A percentile compares a stretch with the other conserved stretches of the same genome.
Conservation (phyloP, 2,888 invertebrate species). For the Cryptosula pallasiana region DNA sequence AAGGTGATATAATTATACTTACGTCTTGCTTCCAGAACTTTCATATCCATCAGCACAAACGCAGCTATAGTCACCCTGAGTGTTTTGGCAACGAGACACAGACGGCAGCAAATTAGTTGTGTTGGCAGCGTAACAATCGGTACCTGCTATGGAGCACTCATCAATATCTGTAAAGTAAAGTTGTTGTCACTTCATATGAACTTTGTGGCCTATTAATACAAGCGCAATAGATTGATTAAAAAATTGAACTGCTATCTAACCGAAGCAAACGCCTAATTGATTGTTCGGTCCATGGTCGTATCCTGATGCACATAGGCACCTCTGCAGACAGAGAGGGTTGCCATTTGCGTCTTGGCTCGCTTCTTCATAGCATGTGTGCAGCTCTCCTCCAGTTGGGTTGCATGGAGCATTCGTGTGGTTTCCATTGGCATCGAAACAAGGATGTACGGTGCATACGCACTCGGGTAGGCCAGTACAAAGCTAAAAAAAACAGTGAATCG, state of each 20-base stretch:
- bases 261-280: not conserved
- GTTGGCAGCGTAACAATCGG: not conserved
- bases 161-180: not conserved
- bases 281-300: not conserved
- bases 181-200: too few species aligned
- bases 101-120: not conserved
- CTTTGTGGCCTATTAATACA: too few species aligned
- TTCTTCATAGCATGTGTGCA: not conserved
- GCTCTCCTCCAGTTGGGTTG: not conserved
- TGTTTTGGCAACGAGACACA: not conserved
- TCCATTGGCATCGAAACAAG: not conserved
- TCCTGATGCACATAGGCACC: not conserved
- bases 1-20: not conserved
- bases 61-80: not conserved
- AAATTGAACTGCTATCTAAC: too few species aligned
- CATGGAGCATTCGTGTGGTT: conserved; percentile 3
- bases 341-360: not conserved
- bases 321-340: not conserved
- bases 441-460: not conserved
- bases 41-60: not conserved
- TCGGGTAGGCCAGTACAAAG: conserved; percentile 7
- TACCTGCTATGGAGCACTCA: not conserved
- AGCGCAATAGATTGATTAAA: too few species aligned
- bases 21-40: not conserved
- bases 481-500: not conserved